These are phyloP conservation scores for Brachionus plicatilis DNA, from an alignment of 1,140 invertebrate genomes.

Conservation along the genomic window DNA sequence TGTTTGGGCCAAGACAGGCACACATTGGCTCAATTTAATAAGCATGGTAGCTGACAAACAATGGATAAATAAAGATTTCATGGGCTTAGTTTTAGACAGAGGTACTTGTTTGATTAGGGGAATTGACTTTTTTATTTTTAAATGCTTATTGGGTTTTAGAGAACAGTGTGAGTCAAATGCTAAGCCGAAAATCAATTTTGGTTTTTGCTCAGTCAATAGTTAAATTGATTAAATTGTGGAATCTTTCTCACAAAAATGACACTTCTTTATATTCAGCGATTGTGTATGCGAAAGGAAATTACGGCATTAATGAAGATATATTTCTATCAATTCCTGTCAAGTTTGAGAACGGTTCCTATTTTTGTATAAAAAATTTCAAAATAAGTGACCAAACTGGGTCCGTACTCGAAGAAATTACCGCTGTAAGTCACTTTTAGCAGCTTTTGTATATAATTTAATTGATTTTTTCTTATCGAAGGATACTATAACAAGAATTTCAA, in stretches of 20 bases:
- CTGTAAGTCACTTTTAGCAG: neutral
- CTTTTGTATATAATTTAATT: neutral
- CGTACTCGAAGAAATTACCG: neutral
- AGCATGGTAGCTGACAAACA: constrained; percentile 32
- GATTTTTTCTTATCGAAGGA: neutral
- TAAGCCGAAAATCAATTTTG: constrained; percentile 1
- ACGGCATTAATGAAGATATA: neutral
- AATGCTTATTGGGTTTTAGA: neutral
- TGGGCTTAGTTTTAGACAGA: constrained; percentile 14
- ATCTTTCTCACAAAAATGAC: neutral
- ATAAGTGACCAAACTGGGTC: neutral
- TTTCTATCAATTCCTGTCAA: constrained; percentile 35
- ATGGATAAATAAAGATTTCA: constrained; percentile 25
- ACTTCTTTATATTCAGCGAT: constrained; percentile 22
- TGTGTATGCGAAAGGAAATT: constrained; percentile 33
- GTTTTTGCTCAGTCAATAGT: constrained; percentile 24
- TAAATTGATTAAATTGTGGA: constrained; percentile 13
- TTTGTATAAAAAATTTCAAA: neutral
- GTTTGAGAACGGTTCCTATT: constrained; percentile 6
- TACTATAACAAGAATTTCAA: neutral
- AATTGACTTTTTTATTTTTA: neutral
- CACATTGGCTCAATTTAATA: constrained; percentile 33
- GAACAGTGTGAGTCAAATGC: neutral
- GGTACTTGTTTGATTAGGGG: neutral
- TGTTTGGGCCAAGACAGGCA: constrained; percentile 23